Conservation (phyloP, 64 coral and sea anemone genomes). For the Montipora capricornis region DNA sequence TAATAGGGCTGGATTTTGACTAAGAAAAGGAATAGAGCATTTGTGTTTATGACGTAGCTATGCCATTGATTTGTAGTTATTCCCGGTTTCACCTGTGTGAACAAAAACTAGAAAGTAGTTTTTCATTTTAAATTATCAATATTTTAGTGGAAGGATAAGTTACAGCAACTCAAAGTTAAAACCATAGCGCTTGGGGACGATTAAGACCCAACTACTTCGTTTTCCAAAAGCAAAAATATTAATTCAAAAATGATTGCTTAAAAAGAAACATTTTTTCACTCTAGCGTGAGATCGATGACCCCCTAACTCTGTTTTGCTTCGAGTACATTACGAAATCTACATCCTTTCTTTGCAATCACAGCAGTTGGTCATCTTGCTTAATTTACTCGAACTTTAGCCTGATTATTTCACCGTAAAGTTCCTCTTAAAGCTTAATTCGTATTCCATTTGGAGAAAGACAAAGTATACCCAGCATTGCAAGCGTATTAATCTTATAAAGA, state of each 20-base stretch:
- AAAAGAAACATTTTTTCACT: conserved; percentile 13
- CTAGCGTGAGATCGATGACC: background rate
- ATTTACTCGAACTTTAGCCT: conserved; percentile 45
- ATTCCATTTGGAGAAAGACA: conserved; percentile 49
- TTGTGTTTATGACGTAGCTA: conserved; percentile 41
- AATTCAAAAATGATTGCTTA: background rate
- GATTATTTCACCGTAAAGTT: conserved; percentile 52
- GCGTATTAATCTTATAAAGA: conserved; percentile 4
- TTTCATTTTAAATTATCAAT: background rate
- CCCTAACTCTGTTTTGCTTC: conserved; percentile 25
- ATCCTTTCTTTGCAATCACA: conserved; percentile 34
- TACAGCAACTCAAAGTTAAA: background rate
- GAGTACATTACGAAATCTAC: conserved; percentile 12
- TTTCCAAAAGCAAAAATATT: background rate
- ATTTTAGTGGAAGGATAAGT: background rate
- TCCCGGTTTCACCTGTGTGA: conserved; percentile 15
- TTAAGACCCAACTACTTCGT: background rate
- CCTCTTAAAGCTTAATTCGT: conserved; percentile 41
- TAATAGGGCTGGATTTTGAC: conserved; percentile 41
- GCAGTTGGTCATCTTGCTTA: conserved; percentile 54
- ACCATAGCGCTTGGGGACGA: too few species aligned
- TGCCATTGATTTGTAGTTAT: conserved; percentile 14
- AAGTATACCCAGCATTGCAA: conserved; percentile 9
- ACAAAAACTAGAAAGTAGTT: conserved; percentile 26
- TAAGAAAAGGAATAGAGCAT: conserved; percentile 34